These are phyloP conservation scores for Osmerus mordax DNA, from an alignment of 2,113 vertebrate species.

Conservation along the genomic window DNA sequence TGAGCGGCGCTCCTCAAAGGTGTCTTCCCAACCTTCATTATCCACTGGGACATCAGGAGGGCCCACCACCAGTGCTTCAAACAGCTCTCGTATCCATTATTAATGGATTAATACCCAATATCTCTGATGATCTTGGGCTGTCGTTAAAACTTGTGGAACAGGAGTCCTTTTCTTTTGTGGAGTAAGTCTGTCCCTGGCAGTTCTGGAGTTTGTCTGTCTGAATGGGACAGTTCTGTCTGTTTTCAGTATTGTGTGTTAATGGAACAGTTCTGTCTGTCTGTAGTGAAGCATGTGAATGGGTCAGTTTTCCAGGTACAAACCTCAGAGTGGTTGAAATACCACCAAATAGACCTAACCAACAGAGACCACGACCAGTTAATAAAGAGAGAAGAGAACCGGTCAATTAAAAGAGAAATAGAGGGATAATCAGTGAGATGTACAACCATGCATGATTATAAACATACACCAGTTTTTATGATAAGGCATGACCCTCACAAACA, in stretches of 20 bases:
- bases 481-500: too few species aligned
- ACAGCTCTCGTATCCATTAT: constrained; percentile 75
- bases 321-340: not conserved
- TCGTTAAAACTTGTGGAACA: constrained; percentile 70
- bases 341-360: not conserved
- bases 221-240: too few species aligned
- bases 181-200: constrained; percentile 43
- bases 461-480: too few species aligned
- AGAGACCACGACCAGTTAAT: not conserved
- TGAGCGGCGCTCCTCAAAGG: constrained; percentile 69
- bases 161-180: constrained; percentile 17
- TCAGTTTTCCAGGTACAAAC: not conserved
- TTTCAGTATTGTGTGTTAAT: too few species aligned
- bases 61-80: constrained; percentile 62
- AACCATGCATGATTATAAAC: too few species aligned
- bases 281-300: not conserved
- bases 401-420: too few species aligned
- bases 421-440: too few species aligned
- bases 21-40: constrained; percentile 70
- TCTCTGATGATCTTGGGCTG: constrained; percentile 65
- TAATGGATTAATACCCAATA: constrained; percentile 75
- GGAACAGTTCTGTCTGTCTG: not conserved
- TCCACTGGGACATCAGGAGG: constrained; percentile 58
- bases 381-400: not conserved
- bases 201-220: not conserved